A percentile compares a stretch with the other conserved stretches of the same genome.
Conservation (phyloP, 2,797 vertebrate species). For the Crossoptilon crossoptilon region DNA sequence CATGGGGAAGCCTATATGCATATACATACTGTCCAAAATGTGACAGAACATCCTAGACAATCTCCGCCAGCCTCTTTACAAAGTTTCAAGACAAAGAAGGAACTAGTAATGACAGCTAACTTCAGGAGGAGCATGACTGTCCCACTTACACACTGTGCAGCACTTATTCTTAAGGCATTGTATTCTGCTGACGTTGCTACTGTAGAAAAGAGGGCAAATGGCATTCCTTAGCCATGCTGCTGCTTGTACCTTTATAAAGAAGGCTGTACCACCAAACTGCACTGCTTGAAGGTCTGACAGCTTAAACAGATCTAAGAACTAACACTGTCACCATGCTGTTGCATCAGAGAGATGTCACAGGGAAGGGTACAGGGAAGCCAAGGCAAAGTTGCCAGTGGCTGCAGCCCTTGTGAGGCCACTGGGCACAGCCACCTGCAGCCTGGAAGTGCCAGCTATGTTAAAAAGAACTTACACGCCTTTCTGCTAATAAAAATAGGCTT, state of each 20-base stretch:
- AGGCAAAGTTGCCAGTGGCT: background rate
- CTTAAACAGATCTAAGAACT: background rate
- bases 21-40: background rate
- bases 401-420: background rate
- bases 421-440: background rate
- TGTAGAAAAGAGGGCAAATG: background rate
- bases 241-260: background rate
- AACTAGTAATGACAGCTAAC: background rate
- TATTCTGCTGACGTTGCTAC: background rate
- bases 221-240: background rate
- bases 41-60: slow-evolving; percentile 26
- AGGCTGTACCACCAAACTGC: background rate
- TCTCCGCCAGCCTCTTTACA: too few relatives aligned
- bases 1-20: background rate
- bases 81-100: background rate
- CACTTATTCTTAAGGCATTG: background rate
- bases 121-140: background rate
- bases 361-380: background rate
- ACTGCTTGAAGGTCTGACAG: background rate
- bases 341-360: background rate
- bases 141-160: rapidly evolving
- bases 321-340: background rate
- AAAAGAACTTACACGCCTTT: background rate
- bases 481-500: slow-evolving; percentile 55
- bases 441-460: background rate